phyloP scores from a whole-genome alignment of 2,113 vertebrate species.

The Pteropus alecto region DNA sequence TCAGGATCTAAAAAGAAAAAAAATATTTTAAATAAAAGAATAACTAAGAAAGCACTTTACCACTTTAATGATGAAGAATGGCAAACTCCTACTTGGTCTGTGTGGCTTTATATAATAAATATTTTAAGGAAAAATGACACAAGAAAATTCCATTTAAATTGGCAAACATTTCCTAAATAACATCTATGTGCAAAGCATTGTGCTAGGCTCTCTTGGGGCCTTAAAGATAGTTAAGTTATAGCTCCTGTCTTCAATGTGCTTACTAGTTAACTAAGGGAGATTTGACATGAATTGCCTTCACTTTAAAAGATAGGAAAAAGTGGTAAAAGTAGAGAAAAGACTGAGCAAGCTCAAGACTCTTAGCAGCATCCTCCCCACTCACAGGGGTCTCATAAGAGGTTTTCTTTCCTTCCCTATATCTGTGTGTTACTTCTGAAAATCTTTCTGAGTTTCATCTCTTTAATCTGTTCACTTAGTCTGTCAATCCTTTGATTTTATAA shows the following conservation, averaged over 20 bases:
- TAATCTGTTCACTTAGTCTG: neutral
- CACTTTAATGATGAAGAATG: neutral
- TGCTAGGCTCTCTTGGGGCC: neutral
- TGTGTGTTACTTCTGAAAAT: conserved; percentile 18
- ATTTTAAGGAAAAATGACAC: neutral
- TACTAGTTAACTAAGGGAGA: neutral
- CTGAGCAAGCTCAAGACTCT: neutral
- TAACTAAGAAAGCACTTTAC: conserved; percentile 35
- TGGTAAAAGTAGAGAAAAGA: neutral
- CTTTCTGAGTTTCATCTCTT: neutral
- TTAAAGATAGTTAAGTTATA: neutral
- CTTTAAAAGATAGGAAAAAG: neutral
- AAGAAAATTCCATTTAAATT: conserved; percentile 23
- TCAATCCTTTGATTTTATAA: neutral
- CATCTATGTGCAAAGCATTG: neutral
- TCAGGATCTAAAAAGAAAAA: conserved; percentile 82
- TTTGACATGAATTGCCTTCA: neutral
- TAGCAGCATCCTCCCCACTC: neutral
- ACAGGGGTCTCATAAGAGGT: neutral
- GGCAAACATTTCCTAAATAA: conserved; percentile 12
- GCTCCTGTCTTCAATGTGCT: neutral
- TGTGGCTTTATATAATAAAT: conserved; percentile 6
- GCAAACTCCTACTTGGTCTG: neutral
- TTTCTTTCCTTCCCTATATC: neutral
- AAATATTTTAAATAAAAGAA: neutral